Conservation (phyloP, 2,113 vertebrate species). For the Psettodes erumei region DNA sequence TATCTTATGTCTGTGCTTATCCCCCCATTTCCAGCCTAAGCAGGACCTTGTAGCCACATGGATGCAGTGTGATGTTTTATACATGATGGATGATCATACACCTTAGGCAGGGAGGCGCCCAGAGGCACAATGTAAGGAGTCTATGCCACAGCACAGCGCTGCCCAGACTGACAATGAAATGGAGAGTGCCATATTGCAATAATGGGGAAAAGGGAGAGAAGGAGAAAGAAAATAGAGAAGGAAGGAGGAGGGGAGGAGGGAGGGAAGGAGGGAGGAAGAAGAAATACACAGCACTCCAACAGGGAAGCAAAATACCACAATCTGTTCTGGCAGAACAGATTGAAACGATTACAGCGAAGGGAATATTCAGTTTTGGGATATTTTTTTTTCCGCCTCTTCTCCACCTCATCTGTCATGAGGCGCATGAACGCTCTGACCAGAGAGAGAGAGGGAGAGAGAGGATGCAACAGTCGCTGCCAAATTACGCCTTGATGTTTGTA, state of each 20-base stretch:
- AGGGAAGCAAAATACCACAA: conserved; percentile 74
- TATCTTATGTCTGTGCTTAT: conserved; percentile 41
- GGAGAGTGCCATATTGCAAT: conserved; percentile 62
- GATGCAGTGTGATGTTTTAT: conserved; percentile 61
- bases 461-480: conserved; percentile 12
- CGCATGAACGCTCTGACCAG: conserved; percentile 49
- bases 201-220: conserved; percentile 51
- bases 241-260: conserved; percentile 37
- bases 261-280: conserved; percentile 40
- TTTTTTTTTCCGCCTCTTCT: conserved; percentile 4
- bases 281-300: conserved; percentile 61
- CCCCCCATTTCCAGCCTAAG: conserved; percentile 32
- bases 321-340: conserved; percentile 76
- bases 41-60: conserved; percentile 33
- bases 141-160: conserved; percentile 16
- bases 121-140: conserved; percentile 35
- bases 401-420: conserved; percentile 60
- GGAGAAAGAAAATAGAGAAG: conserved; percentile 31
- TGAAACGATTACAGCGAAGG: conserved; percentile 75
- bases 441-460: conserved; percentile 7
- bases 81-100: conserved; percentile 60
- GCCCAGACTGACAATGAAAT: conserved; percentile 68
- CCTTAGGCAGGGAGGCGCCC: conserved; percentile 41
- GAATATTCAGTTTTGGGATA: conserved; percentile 67
- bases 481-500: conserved; percentile 11